Evolutionary conservation across 2,113 vertebrate species (phyloP).

Genomic region (Poecile atricapillus): DNA sequence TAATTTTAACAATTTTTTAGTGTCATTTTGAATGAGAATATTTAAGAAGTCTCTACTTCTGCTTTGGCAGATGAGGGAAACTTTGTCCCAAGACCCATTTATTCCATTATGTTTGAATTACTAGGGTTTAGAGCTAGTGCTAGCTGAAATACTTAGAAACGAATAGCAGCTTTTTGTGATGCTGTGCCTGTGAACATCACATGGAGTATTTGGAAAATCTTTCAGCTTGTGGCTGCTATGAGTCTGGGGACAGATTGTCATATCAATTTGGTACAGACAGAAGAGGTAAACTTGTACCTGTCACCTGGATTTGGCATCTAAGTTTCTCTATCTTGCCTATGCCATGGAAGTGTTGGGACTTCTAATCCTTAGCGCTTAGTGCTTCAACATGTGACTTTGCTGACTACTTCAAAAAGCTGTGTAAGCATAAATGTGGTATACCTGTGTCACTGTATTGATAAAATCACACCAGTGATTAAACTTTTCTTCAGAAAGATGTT

Average conservation of each 20-base stretch:
- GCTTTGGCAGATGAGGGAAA: background rate
- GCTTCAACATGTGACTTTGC: background rate
- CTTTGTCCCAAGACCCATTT: background rate
- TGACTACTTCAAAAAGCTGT: background rate
- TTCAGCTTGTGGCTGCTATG: background rate
- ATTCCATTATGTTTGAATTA: background rate
- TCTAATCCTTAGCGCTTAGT: background rate
- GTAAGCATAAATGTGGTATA: background rate
- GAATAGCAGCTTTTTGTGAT: background rate
- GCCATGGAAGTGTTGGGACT: background rate
- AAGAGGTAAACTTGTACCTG: background rate
- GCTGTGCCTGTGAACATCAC: background rate
- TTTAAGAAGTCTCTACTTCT: background rate
- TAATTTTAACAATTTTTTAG: background rate
- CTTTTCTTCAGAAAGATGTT: background rate
- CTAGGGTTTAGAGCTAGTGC: background rate
- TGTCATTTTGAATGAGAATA: background rate
- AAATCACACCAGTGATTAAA: background rate
- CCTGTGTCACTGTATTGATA: background rate
- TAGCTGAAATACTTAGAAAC: background rate
- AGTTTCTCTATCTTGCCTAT: background rate
- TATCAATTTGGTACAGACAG: background rate
- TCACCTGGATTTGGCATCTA: background rate
- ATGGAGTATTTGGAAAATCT: background rate
- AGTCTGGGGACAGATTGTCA: background rate